A percentile compares a stretch with the other conserved stretches of the same genome.
phyloP scores from a whole-genome alignment of 2,797 vertebrate species.

The Schizopygopsis pylzovi region DNA sequence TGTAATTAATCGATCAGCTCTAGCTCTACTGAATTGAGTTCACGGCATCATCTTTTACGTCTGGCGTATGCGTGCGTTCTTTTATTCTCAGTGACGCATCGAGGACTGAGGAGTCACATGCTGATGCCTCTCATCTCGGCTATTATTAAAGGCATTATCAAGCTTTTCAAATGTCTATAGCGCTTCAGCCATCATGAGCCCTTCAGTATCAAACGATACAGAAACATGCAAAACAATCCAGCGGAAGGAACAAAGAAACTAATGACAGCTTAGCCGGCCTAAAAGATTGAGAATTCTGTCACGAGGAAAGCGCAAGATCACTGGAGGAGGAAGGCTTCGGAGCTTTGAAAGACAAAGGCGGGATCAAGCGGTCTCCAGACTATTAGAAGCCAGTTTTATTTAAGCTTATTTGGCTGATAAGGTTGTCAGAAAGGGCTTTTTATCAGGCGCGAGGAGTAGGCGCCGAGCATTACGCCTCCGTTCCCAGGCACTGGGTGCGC shows the following conservation, averaged over 20 bases:
- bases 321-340: slow-evolving; percentile 61
- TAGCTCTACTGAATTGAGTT: not conserved
- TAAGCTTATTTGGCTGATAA: slow-evolving; percentile 79
- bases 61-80: slow-evolving; percentile 1
- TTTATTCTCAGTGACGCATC: slow-evolving; percentile 33
- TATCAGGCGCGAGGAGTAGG: slow-evolving; percentile 66
- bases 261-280: slow-evolving; percentile 73
- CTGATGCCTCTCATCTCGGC: slow-evolving; percentile 50
- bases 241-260: slow-evolving; percentile 68
- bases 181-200: slow-evolving; percentile 47
- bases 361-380: slow-evolving; percentile 75
- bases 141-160: slow-evolving; percentile 57
- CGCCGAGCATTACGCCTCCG: slow-evolving; percentile 59
- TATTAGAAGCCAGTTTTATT: slow-evolving; percentile 79
- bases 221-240: slow-evolving; percentile 60
- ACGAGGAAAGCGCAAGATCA: slow-evolving; percentile 71
- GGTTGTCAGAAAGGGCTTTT: slow-evolving; percentile 76
- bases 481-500: slow-evolving; percentile 70
- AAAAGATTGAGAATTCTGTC: slow-evolving; percentile 71
- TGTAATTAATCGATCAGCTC: slow-evolving; percentile 16
- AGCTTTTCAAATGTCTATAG: slow-evolving; percentile 58
- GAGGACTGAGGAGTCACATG: slow-evolving; percentile 31
- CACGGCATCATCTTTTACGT: not conserved
- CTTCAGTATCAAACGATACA: slow-evolving; percentile 57
- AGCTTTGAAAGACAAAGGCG: slow-evolving; percentile 71